A percentile compares a stretch with the other conserved stretches of the same genome.
Conservation (phyloP, 2,797 vertebrate species). For the Acropternis orthonyx region DNA sequence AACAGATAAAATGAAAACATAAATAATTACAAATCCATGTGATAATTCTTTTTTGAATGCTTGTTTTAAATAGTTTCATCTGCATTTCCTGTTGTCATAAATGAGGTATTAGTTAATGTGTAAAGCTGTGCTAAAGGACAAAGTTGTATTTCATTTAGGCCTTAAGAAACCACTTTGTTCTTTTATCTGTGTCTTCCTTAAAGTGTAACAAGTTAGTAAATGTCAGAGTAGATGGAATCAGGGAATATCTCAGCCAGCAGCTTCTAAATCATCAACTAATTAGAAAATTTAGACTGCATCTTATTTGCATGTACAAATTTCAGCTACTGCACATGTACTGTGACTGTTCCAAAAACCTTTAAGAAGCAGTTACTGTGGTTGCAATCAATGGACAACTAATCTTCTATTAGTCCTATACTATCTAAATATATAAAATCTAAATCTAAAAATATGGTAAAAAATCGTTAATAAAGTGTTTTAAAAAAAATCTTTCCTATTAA, state of each 20-base stretch:
- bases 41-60: neutral
- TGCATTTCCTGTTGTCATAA: neutral
- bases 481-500: neutral
- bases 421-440: neutral
- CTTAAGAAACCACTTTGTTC: neutral
- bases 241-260: conserved; percentile 9
- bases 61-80: neutral
- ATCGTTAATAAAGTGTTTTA: neutral
- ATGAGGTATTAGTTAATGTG: neutral
- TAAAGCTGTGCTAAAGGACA: neutral
- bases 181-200: neutral
- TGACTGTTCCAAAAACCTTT: neutral
- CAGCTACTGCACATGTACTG: neutral
- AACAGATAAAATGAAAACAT: neutral
- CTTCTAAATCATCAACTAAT: conserved; percentile 31
- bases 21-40: neutral
- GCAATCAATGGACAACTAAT: neutral
- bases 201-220: conserved; percentile 3
- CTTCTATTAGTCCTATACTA: neutral
- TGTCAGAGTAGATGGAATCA: conserved; percentile 9
- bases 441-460: neutral
- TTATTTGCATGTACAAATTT: conserved; percentile 46
- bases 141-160: neutral
- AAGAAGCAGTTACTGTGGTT: neutral
- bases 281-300: conserved; percentile 19